Conservation (phyloP, 2,888 invertebrate species). For the Sarcophaga carnaria region DNA sequence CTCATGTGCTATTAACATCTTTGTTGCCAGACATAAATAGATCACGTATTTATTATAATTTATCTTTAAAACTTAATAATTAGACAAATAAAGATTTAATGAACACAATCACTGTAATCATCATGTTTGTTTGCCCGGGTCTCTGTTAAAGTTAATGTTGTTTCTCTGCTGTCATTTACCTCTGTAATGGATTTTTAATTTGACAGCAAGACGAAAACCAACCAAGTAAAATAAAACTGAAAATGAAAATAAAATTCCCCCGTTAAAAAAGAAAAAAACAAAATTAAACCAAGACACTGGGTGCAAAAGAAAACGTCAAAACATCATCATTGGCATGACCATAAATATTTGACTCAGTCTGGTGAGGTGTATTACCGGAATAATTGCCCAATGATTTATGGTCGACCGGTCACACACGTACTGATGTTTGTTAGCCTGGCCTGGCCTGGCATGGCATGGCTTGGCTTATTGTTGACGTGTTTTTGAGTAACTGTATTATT, state of each 20-base stretch:
- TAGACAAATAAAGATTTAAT: constrained; percentile 31
- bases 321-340: constrained; percentile 42
- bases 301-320: constrained; percentile 36
- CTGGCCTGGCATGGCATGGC: background rate
- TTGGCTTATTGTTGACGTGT: background rate
- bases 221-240: constrained; percentile 33
- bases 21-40: constrained; percentile 47
- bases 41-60: constrained; percentile 58
- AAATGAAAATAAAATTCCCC: background rate
- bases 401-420: constrained; percentile 47
- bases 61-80: constrained; percentile 48
- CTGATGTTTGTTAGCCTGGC: background rate
- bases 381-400: constrained; percentile 59
- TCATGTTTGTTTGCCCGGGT: constrained; percentile 11
- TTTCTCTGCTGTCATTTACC: constrained; percentile 56
- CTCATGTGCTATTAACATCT: constrained; percentile 17
- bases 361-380: constrained; percentile 14
- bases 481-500: background rate
- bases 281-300: constrained; percentile 26
- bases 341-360: constrained; percentile 44
- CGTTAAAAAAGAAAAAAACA: constrained; percentile 5
- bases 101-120: constrained; percentile 45
- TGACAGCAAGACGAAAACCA: constrained; percentile 65
- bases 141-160: background rate
- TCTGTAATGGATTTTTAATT: constrained; percentile 66